phyloP scores from a whole-genome alignment of 1,140 invertebrate genomes.

The Drosophila arizonae region DNA sequence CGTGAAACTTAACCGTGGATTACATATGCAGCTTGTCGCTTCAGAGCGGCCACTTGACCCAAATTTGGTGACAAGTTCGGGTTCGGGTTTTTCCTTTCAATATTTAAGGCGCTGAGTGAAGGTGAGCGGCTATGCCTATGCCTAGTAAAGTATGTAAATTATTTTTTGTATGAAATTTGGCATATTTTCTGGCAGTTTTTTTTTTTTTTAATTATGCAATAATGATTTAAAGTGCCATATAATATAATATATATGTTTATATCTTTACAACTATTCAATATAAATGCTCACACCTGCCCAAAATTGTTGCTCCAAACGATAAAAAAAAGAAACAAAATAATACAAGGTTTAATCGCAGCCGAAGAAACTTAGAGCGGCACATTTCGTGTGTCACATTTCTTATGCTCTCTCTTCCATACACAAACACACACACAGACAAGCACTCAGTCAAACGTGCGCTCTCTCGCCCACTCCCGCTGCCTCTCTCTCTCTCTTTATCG shows the following conservation, averaged over 20 bases:
- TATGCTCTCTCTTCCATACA: conserved; percentile 5
- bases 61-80: conserved; percentile 29
- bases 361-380: conserved; percentile 32
- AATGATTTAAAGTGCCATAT: conserved; percentile 2
- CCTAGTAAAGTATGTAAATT: background rate
- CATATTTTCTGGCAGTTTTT: background rate
- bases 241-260: too few species aligned
- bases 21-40: conserved; percentile 40
- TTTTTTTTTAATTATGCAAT: background rate
- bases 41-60: conserved; percentile 63
- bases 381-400: conserved; percentile 30
- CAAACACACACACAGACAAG: background rate
- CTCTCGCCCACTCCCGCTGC: conserved; percentile 2
- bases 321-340: background rate
- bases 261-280: background rate
- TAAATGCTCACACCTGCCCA: conserved; percentile 21
- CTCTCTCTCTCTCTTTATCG: background rate
- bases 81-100: background rate
- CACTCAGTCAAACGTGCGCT: background rate
- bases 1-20: conserved; percentile 6
- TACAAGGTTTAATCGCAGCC: conserved; percentile 23
- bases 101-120: background rate
- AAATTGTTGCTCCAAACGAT: conserved; percentile 65
- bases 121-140: background rate
- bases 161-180: background rate